These are phyloP conservation scores for Noctua janthe DNA, from an alignment of 2,888 invertebrate genomes.

Conservation along the genomic window DNA sequence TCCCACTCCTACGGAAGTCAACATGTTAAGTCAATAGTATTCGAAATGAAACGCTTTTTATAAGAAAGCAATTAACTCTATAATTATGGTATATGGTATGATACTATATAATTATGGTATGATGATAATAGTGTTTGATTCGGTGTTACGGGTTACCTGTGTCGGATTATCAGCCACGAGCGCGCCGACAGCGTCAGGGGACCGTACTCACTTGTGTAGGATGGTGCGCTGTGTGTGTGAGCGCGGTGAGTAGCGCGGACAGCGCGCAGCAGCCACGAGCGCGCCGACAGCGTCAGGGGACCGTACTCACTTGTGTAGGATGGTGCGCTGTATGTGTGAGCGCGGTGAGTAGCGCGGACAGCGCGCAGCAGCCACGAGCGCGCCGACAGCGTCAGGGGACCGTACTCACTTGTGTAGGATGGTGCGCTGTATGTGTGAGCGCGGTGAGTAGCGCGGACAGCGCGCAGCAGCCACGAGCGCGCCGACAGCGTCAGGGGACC, in stretches of 20 bases:
- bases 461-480: too few relatives aligned
- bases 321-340: slow-evolving; percentile 75
- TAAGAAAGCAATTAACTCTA: neutral
- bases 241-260: too few relatives aligned
- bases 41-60: neutral
- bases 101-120: neutral
- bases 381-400: slow-evolving; percentile 18
- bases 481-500: slow-evolving; percentile 17
- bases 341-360: slow-evolving; percentile 93
- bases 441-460: slow-evolving; percentile 93
- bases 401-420: slow-evolving; percentile 62
- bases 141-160: too few relatives aligned
- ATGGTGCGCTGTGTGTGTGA: too few relatives aligned
- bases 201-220: too few relatives aligned
- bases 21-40: neutral
- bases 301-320: slow-evolving; percentile 60
- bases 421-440: slow-evolving; percentile 75
- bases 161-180: slow-evolving; percentile 30
- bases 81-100: too few relatives aligned
- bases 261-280: too few relatives aligned
- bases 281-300: slow-evolving; percentile 19
- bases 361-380: slow-evolving; percentile 65
- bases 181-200: too few relatives aligned
- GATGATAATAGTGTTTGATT: too few relatives aligned
- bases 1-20: slow-evolving; percentile 81